These are phyloP conservation scores for Dermochelys coriacea DNA, from an alignment of 2,797 vertebrate genomes.

Conservation along the genomic window DNA sequence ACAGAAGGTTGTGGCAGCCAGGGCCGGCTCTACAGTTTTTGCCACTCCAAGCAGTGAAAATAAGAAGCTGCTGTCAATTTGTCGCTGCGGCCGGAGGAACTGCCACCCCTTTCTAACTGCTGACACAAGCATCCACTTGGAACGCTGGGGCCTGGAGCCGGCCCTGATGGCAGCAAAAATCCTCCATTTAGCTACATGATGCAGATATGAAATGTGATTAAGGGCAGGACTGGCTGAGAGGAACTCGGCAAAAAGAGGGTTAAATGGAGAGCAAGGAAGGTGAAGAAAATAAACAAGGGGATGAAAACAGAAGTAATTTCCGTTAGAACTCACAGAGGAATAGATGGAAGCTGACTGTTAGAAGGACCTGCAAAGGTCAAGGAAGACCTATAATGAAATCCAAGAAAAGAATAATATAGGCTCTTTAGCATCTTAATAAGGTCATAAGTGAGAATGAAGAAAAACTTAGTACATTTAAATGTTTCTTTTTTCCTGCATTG, in stretches of 20 bases:
- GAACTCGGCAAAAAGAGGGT: neutral
- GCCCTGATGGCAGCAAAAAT: neutral
- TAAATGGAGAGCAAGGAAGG: neutral
- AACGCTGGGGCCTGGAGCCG: too few species aligned
- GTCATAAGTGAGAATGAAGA: neutral
- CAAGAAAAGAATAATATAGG: neutral
- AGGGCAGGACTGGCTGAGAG: neutral
- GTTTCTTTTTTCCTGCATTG: neutral
- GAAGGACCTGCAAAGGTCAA: neutral
- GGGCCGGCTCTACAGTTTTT: too few species aligned
- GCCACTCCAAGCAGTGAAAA: too few species aligned
- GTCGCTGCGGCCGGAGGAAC: too few species aligned
- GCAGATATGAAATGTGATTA: neutral
- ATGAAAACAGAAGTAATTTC: neutral
- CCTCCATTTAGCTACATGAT: neutral
- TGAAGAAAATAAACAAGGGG: neutral
- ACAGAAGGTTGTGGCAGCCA: neutral
- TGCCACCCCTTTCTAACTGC: too few species aligned
- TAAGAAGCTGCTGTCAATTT: too few species aligned
- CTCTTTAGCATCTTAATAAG: neutral
- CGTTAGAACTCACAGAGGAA: rapidly evolving
- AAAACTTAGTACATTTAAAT: neutral
- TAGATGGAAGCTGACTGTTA: neutral
- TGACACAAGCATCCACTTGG: too few species aligned
- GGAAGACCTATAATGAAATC: neutral